Percentiles rank a stretch among this genome's conserved stretches.
Conservation (phyloP, 2,113 vertebrate genomes). For the Cyanoliseus patagonus region DNA sequence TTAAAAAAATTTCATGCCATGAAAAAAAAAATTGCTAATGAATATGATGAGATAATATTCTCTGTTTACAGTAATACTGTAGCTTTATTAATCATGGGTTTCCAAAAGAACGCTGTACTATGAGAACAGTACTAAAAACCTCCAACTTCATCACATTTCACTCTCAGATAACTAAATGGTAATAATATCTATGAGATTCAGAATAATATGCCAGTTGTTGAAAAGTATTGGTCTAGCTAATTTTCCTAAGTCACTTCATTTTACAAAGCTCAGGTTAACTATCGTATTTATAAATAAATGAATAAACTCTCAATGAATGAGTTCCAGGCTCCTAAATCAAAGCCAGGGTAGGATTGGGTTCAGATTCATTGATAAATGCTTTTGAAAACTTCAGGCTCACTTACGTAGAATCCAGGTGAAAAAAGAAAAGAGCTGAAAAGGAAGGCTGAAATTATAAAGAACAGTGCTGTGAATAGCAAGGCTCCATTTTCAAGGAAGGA, state of each 20-base stretch:
- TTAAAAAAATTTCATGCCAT: fast-evolving
- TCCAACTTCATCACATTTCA: neutral
- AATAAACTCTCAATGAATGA: neutral
- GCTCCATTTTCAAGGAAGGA: neutral
- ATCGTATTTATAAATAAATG: neutral
- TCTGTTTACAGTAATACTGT: neutral
- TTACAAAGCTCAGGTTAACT: neutral
- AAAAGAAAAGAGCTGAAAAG: conserved; percentile 3
- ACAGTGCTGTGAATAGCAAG: neutral
- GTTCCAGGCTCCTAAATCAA: neutral
- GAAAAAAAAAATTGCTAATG: neutral
- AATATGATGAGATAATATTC: neutral
- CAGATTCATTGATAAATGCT: conserved; percentile 5
- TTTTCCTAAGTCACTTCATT: neutral
- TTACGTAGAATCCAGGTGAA: neutral
- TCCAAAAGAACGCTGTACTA: neutral
- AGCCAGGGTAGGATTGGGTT: neutral
- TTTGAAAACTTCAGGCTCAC: neutral
- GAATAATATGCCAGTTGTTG: neutral
- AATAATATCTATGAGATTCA: neutral
- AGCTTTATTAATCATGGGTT: neutral
- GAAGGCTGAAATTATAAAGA: neutral
- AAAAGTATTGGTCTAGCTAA: neutral
- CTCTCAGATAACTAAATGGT: neutral
- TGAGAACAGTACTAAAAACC: neutral